Base-by-base conservation (phyloP, 1,140 invertebrate genomes). In the Paraescarpia echinospica region DNA sequence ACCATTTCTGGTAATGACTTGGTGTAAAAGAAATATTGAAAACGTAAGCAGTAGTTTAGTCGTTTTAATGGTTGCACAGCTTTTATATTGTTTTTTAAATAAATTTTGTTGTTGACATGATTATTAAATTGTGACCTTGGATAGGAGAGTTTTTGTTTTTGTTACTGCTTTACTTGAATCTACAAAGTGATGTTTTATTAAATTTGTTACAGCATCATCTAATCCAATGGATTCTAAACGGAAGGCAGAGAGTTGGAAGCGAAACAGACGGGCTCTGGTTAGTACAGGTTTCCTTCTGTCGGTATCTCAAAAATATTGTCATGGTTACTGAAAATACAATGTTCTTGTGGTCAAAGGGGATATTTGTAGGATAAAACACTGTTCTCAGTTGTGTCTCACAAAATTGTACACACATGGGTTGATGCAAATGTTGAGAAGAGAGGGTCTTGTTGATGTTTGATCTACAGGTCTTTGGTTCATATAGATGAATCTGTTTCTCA, bases 181-280 rank as follows among this genome's bases (percentile, higher is more conserved):
- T 31, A 18, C 22, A 77, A 22, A 27, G 18, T 77, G 59, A 77
- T 77, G 27, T 77, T 2, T 18, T 77, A 77, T 77, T 31, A 27
- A 34, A 92, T 93, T 91, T 92, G 34, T 92, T 93, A 59, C 94
- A 93, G 48, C 92, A 95, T 95, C 95, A 93, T 94, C 94, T 93
- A 95, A 95, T 94, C 95, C 95, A 35, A 95, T 95, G 95, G 95
- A 96, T 94, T 95, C 95, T 48, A 95, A 95, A 92, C 93, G 94
- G 91, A 94, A 96, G 94, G 92, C 93, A 93, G 94, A 92, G 94
- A 91, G 35, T 35, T 91, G 91, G 91, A 91, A 59, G 41, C 34
- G 48, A 33, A 91, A 91, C 35, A 35, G 91, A 35, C 34, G 91
- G 31, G 48, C 34, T 5, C 35, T 92, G 34, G 92, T 92, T 96